A percentile compares a stretch with the other conserved stretches of the same genome.
phyloP scores from a whole-genome alignment of 2,888 invertebrate species.

The Dichetophora obliterata region DNA sequence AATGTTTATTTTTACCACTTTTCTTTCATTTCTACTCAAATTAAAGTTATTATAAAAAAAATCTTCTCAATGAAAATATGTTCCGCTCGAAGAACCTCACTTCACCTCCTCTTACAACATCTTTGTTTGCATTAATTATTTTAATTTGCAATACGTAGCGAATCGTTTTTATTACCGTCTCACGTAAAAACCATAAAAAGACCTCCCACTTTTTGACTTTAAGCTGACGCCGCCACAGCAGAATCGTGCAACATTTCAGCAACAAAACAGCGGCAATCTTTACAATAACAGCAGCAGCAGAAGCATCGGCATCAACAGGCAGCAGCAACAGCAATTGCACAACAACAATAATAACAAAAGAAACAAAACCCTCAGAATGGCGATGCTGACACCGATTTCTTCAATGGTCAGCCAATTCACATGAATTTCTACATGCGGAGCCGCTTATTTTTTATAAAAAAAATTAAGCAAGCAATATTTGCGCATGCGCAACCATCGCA shows the following conservation, averaged over 20 bases:
- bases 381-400: too few relatives aligned
- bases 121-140: slow-evolving; percentile 20
- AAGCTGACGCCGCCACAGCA: neutral
- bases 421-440: too few relatives aligned
- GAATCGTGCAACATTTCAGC: neutral
- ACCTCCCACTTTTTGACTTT: slow-evolving; percentile 12
- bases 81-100: too few relatives aligned
- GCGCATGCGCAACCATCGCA: too few relatives aligned
- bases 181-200: slow-evolving; percentile 23
- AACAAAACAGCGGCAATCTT: neutral
- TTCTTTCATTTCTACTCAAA: too few relatives aligned
- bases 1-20: neutral
- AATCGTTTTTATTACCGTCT: slow-evolving; percentile 7
- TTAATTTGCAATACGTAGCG: neutral
- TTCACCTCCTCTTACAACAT: neutral
- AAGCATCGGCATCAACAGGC: neutral
- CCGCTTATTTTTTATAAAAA: too few relatives aligned
- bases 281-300: neutral
- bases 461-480: too few relatives aligned
- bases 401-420: too few relatives aligned
- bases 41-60: neutral
- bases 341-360: neutral
- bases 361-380: too few relatives aligned
- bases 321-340: neutral
- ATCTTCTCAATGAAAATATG: neutral